A percentile compares a stretch with the other conserved stretches of the same genome.
phyloP scores from a whole-genome alignment of 2,888 invertebrate genomes.

The Imbricaverruca yamaguchii region DNA sequence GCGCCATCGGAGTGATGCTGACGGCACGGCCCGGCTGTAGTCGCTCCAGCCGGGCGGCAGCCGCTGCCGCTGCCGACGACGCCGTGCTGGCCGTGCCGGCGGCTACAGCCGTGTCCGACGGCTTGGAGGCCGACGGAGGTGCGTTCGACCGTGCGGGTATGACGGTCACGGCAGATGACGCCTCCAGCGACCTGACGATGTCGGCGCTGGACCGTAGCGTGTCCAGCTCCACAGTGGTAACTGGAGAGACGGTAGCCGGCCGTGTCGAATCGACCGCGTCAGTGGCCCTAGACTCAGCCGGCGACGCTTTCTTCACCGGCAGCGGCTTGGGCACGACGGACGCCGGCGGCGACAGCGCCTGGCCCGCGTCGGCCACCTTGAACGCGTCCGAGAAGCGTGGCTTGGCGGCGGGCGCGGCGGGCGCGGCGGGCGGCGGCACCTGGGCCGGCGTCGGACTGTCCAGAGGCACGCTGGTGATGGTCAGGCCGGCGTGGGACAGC shows the following conservation, averaged over 20 bases:
- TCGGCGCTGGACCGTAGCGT: too few relatives aligned
- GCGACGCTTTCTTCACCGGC: background rate
- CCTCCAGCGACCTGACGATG: too few relatives aligned
- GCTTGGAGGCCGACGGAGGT: background rate
- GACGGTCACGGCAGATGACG: too few relatives aligned
- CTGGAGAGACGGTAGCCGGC: too few relatives aligned
- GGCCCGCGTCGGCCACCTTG: background rate
- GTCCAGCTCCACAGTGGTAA: too few relatives aligned
- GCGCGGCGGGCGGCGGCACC: too few relatives aligned
- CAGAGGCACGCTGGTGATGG: background rate
- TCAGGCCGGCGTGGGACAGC: constrained; percentile 6
- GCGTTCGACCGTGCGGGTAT: too few relatives aligned
- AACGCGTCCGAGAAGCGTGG: constrained; percentile 7
- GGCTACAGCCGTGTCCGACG: background rate
- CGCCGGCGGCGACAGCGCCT: background rate
- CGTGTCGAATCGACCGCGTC: too few relatives aligned
- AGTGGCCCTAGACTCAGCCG: too few relatives aligned
- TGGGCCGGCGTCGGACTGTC: background rate
- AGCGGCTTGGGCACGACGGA: background rate
- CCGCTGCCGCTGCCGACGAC: background rate
- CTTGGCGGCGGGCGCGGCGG: background rate
- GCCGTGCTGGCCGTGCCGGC: background rate
- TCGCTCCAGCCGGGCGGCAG: background rate
- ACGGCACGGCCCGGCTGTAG: background rate
- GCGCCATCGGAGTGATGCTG: constrained; percentile 7